These are phyloP conservation scores for Xestia xanthographa DNA, from an alignment of 2,888 invertebrate species.

Conservation along the genomic window DNA sequence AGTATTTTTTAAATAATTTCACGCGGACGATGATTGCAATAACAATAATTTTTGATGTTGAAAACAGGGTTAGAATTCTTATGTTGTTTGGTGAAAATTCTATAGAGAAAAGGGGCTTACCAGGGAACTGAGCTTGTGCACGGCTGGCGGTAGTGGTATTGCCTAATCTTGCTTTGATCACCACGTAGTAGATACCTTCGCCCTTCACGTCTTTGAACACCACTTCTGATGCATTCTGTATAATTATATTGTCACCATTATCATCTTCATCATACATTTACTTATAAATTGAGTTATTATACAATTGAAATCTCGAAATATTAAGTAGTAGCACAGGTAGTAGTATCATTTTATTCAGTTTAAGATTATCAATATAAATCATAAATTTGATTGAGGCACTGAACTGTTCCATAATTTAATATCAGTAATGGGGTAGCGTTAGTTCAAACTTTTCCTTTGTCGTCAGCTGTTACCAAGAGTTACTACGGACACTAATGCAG, in stretches of 20 bases:
- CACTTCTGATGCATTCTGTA: constrained; percentile 75
- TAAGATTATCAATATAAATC: no score
- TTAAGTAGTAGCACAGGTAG: neutral
- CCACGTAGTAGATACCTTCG: constrained; percentile 69
- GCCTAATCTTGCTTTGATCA: constrained; percentile 64
- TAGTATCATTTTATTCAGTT: no score
- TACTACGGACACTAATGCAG: no score
- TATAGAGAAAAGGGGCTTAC: constrained; percentile 68
- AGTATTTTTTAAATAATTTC: no score
- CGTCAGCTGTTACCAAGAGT: no score
- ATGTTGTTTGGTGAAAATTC: neutral
- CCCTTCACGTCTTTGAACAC: constrained; percentile 73
- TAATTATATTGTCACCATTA: neutral
- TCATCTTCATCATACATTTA: neutral
- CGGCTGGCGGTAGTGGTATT: constrained; percentile 58
- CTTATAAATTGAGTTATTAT: neutral
- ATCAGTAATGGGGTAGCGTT: no score
- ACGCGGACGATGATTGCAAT: no score
- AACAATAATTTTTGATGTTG: no score
- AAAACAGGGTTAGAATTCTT: neutral
- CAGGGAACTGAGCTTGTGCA: constrained; percentile 70
- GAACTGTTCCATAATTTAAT: no score
- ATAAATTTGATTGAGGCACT: no score
- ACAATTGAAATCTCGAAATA: neutral
- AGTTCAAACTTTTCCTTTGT: no score